Percentiles rank a stretch among this genome's conserved stretches.
phyloP scores from a whole-genome alignment of 2,797 vertebrate species.

The Lithobates sylvaticus region DNA sequence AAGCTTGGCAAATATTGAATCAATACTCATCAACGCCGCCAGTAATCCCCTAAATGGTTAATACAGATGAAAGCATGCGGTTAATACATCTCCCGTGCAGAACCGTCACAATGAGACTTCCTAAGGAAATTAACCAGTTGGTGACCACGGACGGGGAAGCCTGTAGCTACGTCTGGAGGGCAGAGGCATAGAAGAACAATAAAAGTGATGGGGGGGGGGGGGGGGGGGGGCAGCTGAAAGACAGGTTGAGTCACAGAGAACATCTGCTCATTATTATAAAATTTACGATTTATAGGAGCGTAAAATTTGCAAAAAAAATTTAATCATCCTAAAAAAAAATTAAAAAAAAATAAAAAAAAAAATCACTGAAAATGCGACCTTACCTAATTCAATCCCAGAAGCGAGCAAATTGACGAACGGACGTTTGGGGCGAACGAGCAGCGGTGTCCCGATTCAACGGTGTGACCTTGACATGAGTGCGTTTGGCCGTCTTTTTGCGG shows the following conservation, averaged over 20 bases:
- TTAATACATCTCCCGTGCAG: conserved; percentile 1
- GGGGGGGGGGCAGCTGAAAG: background rate
- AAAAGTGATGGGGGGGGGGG: too few relatives aligned
- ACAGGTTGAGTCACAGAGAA: background rate
- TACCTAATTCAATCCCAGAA: background rate
- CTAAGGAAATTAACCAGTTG: background rate
- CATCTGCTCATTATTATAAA: background rate
- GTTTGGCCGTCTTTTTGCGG: background rate
- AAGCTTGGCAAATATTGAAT: too few relatives aligned
- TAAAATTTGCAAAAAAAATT: too few relatives aligned
- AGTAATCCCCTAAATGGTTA: background rate
- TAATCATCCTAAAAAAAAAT: too few relatives aligned
- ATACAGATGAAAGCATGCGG: background rate
- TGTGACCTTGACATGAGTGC: background rate
- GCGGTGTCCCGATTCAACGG: background rate
- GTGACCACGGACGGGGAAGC: too few relatives aligned
- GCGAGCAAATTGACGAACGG: too few relatives aligned
- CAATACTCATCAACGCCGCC: too few relatives aligned
- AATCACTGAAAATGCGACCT: background rate
- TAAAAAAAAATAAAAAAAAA: too few relatives aligned
- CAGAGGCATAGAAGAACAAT: too few relatives aligned
- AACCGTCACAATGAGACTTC: background rate
- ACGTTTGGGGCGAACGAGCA: too few relatives aligned
- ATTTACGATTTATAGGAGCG: background rate
- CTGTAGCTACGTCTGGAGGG: too few relatives aligned